Percentiles rank a stretch among this genome's conserved stretches.
Evolutionary conservation across 2,888 invertebrate genomes (phyloP).

Genomic region (Saturnia pavonia): DNA sequence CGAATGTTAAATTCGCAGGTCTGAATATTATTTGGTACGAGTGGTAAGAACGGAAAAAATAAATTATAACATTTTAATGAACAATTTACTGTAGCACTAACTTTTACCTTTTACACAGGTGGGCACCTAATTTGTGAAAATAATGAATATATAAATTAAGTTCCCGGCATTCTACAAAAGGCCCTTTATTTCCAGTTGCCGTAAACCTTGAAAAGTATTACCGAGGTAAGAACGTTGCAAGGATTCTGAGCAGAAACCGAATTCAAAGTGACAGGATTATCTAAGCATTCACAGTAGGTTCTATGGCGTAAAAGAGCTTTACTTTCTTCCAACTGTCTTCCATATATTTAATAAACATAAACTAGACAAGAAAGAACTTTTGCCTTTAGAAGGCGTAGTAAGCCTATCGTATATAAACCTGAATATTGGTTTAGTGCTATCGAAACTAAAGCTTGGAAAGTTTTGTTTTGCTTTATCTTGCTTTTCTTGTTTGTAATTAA

Average conservation of each 20-base stretch:
- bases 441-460: neutral
- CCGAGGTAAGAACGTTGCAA: slow-evolving; percentile 55
- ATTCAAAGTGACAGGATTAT: slow-evolving; percentile 67
- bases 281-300: slow-evolving; percentile 47
- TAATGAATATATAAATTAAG: slow-evolving; percentile 37
- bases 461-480: neutral
- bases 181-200: slow-evolving; percentile 42
- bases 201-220: slow-evolving; percentile 60
- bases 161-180: slow-evolving; percentile 27
- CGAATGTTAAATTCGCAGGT: neutral
- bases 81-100: slow-evolving; percentile 22
- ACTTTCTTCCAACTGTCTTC: slow-evolving; percentile 20
- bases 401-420: neutral
- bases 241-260: slow-evolving; percentile 48
- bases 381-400: slow-evolving; percentile 23
- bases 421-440: neutral
- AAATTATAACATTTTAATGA: slow-evolving; percentile 12
- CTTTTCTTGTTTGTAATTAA: neutral
- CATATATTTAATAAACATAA: slow-evolving; percentile 30
- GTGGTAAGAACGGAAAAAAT: neutral
- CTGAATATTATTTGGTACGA: slow-evolving; percentile 1
- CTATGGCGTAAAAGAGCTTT: slow-evolving; percentile 42
- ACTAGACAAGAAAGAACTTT: slow-evolving; percentile 32
- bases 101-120: slow-evolving; percentile 24
- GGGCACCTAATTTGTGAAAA: slow-evolving; percentile 26